Evolutionary conservation across 37 sponge, comb jelly and placozoan species (phyloP).

Genomic region (Tethya wilhelma): DNA sequence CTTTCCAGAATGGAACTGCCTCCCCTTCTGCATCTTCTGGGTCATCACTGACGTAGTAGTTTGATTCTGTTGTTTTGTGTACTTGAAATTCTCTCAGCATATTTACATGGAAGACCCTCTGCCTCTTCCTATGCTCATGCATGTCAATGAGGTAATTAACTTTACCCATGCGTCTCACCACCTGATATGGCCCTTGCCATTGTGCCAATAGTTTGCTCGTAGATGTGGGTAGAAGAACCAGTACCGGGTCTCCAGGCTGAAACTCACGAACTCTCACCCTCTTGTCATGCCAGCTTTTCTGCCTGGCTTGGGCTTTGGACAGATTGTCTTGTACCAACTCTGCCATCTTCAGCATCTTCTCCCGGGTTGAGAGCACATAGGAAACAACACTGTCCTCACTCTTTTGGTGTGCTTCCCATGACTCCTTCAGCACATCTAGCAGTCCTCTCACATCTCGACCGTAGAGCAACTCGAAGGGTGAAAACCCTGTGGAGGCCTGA

Average conservation of each 20-base stretch:
- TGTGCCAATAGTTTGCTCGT: conserved; percentile 26
- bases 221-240: conserved; percentile 34
- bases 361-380: conserved; percentile 28
- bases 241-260: conserved; percentile 17
- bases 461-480: conserved; percentile 70
- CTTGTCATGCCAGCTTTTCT: conserved; percentile 37
- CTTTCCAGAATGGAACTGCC: conserved; percentile 24
- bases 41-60: neutral
- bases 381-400: conserved; percentile 51
- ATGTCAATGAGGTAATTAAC: conserved; percentile 47
- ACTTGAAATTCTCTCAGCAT: conserved; percentile 19
- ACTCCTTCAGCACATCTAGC: conserved; percentile 54
- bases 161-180: conserved; percentile 12
- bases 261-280: conserved; percentile 14
- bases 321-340: conserved; percentile 36
- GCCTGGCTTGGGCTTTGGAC: no score
- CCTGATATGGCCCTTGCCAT: conserved; percentile 47
- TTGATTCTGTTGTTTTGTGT: neutral
- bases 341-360: conserved; percentile 7
- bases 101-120: conserved; percentile 47
- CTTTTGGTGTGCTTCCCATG: conserved; percentile 56
- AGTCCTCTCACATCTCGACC: conserved; percentile 50
- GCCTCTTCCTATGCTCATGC: conserved; percentile 30
- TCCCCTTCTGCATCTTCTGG: neutral
- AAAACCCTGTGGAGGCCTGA: conserved; percentile 65